Evolutionary conservation across 1,140 invertebrate genomes (phyloP).

Genomic region (Drosophila chauvacae): DNA sequence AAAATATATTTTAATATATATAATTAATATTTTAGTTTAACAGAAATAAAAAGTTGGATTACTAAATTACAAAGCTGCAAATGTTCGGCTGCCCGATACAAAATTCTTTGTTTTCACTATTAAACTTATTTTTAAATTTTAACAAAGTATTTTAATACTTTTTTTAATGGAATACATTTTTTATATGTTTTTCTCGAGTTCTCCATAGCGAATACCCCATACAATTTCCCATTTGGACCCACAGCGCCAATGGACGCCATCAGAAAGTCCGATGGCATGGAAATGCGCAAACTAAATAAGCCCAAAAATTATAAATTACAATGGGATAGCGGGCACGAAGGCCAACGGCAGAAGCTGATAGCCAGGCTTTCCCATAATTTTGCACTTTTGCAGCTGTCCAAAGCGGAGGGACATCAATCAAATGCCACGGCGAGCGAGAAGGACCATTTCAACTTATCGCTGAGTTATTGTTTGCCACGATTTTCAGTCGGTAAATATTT

Average conservation of each 20-base stretch:
- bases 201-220: neutral
- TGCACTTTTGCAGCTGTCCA: constrained; percentile 73
- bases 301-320: constrained; percentile 64
- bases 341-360: constrained; percentile 56
- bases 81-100: no score
- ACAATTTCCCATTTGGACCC: constrained; percentile 8
- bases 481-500: constrained; percentile 21
- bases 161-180: neutral
- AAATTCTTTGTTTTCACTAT: neutral
- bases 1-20: neutral
- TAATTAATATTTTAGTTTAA: neutral
- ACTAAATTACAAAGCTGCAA: no score
- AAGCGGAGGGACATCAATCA: constrained; percentile 64
- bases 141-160: neutral
- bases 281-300: constrained; percentile 54
- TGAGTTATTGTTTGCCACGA: constrained; percentile 49
- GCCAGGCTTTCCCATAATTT: constrained; percentile 34
- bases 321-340: constrained; percentile 64
- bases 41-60: no score
- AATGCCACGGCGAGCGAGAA: constrained; percentile 57
- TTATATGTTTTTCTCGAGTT: neutral
- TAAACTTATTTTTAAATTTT: neutral
- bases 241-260: constrained; percentile 14
- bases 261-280: constrained; percentile 17
- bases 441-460: constrained; percentile 62